phyloP scores from a whole-genome alignment of 2,888 invertebrate species.

The Lymantria monacha region DNA sequence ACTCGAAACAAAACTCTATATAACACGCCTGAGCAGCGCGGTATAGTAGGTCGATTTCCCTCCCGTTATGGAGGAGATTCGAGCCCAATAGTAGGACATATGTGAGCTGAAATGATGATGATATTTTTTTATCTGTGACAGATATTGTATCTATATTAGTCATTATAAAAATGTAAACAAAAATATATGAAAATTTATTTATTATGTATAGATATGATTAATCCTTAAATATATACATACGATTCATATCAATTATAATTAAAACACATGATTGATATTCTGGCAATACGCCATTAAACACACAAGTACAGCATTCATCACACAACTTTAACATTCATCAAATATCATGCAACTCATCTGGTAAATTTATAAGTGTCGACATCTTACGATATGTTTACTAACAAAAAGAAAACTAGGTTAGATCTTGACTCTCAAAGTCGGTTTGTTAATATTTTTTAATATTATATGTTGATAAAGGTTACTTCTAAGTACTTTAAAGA shows the following conservation, averaged over 20 bases:
- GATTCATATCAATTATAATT: not conserved
- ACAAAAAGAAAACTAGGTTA: not conserved
- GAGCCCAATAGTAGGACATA: no score
- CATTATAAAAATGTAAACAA: not conserved
- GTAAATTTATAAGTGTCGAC: not conserved
- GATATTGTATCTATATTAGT: not conserved
- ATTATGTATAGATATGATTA: not conserved
- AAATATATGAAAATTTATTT: not conserved
- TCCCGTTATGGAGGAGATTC: no score
- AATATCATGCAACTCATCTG: not conserved
- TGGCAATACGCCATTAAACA: not conserved
- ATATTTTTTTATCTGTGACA: no score
- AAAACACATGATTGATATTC: not conserved
- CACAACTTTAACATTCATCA: not conserved
- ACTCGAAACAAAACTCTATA: no score
- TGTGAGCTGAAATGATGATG: no score
- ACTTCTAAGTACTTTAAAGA: no score
- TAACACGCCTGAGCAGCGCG: no score
- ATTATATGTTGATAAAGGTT: no score
- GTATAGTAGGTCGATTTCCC: no score
- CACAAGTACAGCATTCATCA: not conserved
- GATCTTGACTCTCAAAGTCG: not conserved
- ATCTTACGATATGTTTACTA: not conserved
- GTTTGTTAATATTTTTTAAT: no score
- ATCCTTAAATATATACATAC: not conserved